Percentiles rank a stretch among this genome's conserved stretches.
These are phyloP conservation scores for Pristionchus japonicus DNA, from an alignment of 2,888 invertebrate genomes.

Conservation along the genomic window DNA sequence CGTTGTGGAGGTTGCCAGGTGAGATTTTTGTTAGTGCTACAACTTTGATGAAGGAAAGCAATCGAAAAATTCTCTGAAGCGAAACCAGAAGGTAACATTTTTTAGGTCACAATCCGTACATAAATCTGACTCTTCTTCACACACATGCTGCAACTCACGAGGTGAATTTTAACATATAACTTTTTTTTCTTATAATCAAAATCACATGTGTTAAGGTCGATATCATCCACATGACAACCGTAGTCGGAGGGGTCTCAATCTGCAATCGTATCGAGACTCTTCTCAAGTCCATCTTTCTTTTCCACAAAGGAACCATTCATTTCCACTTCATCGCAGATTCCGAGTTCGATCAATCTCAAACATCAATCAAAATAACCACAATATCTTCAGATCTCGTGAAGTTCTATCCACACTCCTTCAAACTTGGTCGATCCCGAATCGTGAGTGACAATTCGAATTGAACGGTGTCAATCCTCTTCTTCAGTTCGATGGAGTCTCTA, in stretches of 20 bases:
- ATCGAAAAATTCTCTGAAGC: neutral
- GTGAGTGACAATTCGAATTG: neutral
- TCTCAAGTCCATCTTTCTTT: neutral
- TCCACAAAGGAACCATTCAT: slow-evolving; percentile 12
- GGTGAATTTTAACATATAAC: neutral
- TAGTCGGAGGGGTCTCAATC: neutral
- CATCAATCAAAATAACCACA: neutral
- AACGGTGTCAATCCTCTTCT: neutral
- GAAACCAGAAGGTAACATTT: neutral
- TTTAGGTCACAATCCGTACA: neutral
- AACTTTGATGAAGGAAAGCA: no score
- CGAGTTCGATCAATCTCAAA: neutral
- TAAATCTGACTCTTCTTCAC: neutral
- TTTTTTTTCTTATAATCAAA: neutral
- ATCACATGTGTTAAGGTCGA: neutral
- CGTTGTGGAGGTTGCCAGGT: neutral
- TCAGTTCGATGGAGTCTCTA: slow-evolving; percentile 30
- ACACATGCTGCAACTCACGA: neutral
- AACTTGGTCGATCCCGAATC: neutral
- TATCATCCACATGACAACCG: slow-evolving; percentile 18
- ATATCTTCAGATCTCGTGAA: neutral
- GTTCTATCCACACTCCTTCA: neutral
- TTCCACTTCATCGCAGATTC: slow-evolving; percentile 17
- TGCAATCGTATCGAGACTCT: slow-evolving; percentile 18
- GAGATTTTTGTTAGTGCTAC: no score